phyloP scores from a whole-genome alignment of 2,113 vertebrate genomes.

The Clupea harengus region DNA sequence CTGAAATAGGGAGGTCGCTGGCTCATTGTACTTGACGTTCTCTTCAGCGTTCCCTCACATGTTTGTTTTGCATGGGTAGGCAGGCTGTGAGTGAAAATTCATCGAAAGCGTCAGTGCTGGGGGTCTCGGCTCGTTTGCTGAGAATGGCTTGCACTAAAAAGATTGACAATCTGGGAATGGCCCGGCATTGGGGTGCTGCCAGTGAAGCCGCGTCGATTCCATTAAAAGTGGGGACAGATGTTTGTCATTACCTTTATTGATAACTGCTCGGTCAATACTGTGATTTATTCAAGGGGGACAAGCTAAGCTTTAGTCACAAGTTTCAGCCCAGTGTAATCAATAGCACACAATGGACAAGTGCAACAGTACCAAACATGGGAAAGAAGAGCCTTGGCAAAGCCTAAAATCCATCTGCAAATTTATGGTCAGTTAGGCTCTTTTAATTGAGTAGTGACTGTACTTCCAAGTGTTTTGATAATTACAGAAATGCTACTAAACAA shows the following conservation, averaged over 20 bases:
- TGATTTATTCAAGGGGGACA: slow-evolving; percentile 75
- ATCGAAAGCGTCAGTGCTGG: slow-evolving; percentile 55
- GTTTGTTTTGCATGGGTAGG: neutral
- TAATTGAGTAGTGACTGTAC: slow-evolving; percentile 15
- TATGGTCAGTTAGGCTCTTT: slow-evolving; percentile 13
- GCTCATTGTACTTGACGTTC: neutral
- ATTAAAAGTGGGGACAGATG: slow-evolving; percentile 77
- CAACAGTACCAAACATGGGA: slow-evolving; percentile 62
- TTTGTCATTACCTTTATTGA: slow-evolving; percentile 81
- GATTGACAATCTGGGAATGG: slow-evolving; percentile 70
- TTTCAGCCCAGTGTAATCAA: slow-evolving; percentile 69
- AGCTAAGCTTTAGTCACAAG: slow-evolving; percentile 77
- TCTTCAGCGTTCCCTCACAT: neutral
- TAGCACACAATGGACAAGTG: slow-evolving; percentile 72
- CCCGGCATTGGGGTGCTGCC: slow-evolving; percentile 57
- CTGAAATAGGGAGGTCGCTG: neutral
- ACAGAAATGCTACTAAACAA: neutral
- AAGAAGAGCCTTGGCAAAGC: slow-evolving; percentile 55
- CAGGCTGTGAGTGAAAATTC: slow-evolving; percentile 5
- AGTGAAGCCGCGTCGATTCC: slow-evolving; percentile 71
- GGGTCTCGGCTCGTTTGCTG: slow-evolving; percentile 57
- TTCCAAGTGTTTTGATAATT: neutral
- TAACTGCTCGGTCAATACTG: slow-evolving; percentile 73
- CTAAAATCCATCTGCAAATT: slow-evolving; percentile 20
- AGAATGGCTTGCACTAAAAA: slow-evolving; percentile 65